Evolutionary conservation across 2,888 invertebrate species (phyloP).

Genomic region (Melinopterus prodromus): DNA sequence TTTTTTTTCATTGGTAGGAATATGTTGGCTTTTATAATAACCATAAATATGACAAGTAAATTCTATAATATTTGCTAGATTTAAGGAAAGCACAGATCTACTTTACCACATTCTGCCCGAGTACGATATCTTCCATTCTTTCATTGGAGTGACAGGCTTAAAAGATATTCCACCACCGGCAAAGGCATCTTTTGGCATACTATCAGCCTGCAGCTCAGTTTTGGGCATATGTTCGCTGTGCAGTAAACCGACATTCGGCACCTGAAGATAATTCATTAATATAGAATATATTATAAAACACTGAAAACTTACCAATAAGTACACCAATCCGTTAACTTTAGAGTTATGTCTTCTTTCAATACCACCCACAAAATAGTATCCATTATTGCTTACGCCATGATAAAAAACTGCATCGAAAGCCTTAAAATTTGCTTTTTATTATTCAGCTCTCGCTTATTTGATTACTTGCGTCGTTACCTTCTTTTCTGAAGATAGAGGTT

Average conservation of each 20-base stretch:
- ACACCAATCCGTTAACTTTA: conserved; percentile 73
- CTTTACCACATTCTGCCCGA: conserved; percentile 72
- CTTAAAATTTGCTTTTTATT: conserved; percentile 54
- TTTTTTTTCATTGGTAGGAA: too few relatives aligned
- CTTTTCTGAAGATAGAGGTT: conserved; percentile 66
- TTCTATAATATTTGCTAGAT: too few relatives aligned
- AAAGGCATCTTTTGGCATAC: conserved; percentile 63
- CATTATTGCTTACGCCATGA: conserved; percentile 70
- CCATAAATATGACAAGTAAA: too few relatives aligned
- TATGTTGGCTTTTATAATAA: too few relatives aligned
- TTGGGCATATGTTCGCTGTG: conserved; percentile 76
- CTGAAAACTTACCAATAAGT: conserved; percentile 65
- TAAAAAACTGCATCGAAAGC: conserved; percentile 84
- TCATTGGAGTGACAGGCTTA: conserved; percentile 76
- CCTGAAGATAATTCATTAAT: conserved; percentile 54
- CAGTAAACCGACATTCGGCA: conserved; percentile 75
- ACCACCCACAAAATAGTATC: conserved; percentile 72
- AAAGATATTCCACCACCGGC: conserved; percentile 76
- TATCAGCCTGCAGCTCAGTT: conserved; percentile 67
- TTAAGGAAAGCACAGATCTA: conserved; percentile 10
- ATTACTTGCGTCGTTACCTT: conserved; percentile 57
- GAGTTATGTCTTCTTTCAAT: conserved; percentile 72
- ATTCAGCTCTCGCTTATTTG: neutral
- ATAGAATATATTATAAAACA: conserved; percentile 15
- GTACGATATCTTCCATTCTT: conserved; percentile 74